These are phyloP conservation scores for Heliothis subflexa DNA, from an alignment of 1,140 invertebrate genomes.

Conservation along the genomic window DNA sequence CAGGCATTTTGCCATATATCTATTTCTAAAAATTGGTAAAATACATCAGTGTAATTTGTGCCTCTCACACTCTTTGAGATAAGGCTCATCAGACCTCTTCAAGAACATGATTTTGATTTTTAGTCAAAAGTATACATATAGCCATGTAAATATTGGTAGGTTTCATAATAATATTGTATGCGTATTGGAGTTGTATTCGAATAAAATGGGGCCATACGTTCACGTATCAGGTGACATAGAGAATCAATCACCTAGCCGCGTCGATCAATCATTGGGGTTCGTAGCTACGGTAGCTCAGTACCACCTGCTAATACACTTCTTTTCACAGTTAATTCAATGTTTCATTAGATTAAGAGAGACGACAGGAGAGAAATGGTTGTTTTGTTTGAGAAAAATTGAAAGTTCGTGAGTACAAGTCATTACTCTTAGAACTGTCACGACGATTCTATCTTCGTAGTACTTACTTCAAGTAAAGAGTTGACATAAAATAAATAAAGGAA, in stretches of 20 bases:
- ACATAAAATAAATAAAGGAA: constrained; percentile 1
- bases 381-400: background rate
- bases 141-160: background rate
- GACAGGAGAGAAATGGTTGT: constrained; percentile 18
- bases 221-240: constrained; percentile 46
- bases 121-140: background rate
- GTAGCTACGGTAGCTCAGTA: background rate
- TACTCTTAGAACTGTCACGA: background rate
- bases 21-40: no score
- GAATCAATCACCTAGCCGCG: constrained; percentile 53
- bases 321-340: constrained; percentile 22
- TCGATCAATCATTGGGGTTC: constrained; percentile 53
- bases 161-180: constrained; percentile 7
- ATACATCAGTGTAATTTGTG: no score
- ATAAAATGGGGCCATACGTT: constrained; percentile 46
- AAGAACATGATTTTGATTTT: background rate
- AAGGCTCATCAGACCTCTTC: background rate
- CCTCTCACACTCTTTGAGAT: background rate
- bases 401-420: background rate
- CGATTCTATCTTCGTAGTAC: background rate
- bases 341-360: constrained; percentile 29
- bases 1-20: no score
- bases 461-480: background rate
- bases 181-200: constrained; percentile 28
- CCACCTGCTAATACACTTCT: constrained; percentile 32